Base-by-base conservation (phyloP, 1,140 invertebrate genomes). In the Thaumatotibia leucotreta region DNA sequence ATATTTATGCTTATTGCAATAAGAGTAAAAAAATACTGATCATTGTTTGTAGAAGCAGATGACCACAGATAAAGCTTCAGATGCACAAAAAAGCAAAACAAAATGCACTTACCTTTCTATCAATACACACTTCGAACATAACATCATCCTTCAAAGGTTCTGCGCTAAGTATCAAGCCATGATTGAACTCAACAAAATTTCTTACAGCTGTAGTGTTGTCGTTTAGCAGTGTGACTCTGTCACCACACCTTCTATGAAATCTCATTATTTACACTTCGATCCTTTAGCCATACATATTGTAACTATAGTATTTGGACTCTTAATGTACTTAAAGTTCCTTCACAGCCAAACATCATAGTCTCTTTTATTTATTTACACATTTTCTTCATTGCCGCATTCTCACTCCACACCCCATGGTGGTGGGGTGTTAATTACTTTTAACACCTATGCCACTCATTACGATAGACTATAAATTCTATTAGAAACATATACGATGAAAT, bases 111-210 rank as follows among this genome's bases (percentile, higher is more conserved):
- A 97, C 96, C 94, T 97, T 97, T 89, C 95, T 96, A 77, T 97
- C 96, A 76, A 98, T 97, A 75, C 94, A 93, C 66, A 98, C 94
- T 93, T 98, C 96, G 88, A 98, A 98, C 39, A 97, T 89, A 72
- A 96, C 93, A 92, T 98, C 95, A 83, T 97, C 96, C 73, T 93
- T 91, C 4, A 98, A 89, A 8, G 97, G 96, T 76, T 96, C 94
- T 14, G 94, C 93, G 78, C 96, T 96, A 67, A 98, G 93, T n/a
- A 98, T 87, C 32, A 89, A 74, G 11, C 87, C 87, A 63, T 90
- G 86, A 91, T 97, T 97, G 80, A 97, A 98, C 79, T 95, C 94
- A 61, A 93, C 93, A 73, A 95, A 93, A 83, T 95, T 96, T 80
- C 96, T 92, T 64, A 95, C 93, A 6, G 97, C 97, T 17, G 96